A percentile compares a stretch with the other conserved stretches of the same genome.
Evolutionary conservation across 2,797 vertebrate species (phyloP).

Genomic region (Tolypeutes matacus): DNA sequence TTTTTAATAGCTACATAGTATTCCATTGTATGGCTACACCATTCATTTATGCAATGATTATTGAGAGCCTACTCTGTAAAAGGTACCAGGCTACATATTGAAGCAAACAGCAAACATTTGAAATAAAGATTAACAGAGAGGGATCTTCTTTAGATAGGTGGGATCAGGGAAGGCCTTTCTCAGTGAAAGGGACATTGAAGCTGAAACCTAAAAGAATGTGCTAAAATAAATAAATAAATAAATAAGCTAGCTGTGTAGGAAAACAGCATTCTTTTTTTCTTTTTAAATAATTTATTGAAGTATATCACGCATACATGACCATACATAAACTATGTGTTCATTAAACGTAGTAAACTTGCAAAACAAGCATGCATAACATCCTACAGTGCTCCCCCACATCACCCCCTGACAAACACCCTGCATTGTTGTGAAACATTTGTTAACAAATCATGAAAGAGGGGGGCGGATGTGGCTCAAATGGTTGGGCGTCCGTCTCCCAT

Average conservation of each 20-base stretch:
- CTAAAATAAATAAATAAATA: too few species aligned
- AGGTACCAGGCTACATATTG: neutral
- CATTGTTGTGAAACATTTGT: too few species aligned
- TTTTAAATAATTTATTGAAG: too few species aligned
- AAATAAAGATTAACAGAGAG: neutral
- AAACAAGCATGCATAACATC: too few species aligned
- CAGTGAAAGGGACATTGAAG: neutral
- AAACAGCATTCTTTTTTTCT: neutral
- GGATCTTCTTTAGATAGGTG: neutral
- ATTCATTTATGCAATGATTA: neutral
- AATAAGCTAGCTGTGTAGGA: neutral
- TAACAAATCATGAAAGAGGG: too few species aligned
- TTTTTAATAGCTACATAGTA: neutral
- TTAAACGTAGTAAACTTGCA: too few species aligned
- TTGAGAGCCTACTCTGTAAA: neutral
- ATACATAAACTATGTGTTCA: too few species aligned
- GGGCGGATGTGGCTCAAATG: too few species aligned
- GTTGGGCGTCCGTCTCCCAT: too few species aligned
- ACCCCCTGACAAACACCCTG: too few species aligned
- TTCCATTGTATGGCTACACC: neutral
- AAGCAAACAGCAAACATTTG: conserved; percentile 32
- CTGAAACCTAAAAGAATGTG: neutral
- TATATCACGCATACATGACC: too few species aligned
- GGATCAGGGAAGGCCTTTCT: neutral
- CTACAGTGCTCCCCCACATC: too few species aligned